Evolutionary conservation across 2,888 invertebrate genomes (phyloP).

Genomic region (Cheilosia urbana): DNA sequence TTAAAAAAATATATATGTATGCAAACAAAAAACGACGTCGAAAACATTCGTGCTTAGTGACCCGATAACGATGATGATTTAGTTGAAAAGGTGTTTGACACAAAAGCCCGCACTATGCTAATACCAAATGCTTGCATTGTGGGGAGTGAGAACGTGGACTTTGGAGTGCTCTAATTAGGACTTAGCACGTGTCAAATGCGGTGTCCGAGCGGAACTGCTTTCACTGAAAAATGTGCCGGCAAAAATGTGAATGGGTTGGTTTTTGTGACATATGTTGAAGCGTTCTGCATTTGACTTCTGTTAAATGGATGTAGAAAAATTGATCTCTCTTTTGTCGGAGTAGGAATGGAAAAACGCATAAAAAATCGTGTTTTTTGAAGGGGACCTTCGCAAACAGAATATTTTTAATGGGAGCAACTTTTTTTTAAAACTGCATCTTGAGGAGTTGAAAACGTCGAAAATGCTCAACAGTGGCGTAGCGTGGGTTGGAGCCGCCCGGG

Average conservation of each 20-base stretch:
- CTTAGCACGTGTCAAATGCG: constrained; percentile 41
- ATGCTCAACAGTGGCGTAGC: too few species aligned
- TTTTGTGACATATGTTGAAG: neutral
- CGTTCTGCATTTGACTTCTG: neutral
- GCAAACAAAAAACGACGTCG: neutral
- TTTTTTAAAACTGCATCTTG: too few species aligned
- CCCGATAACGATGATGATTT: constrained; percentile 37
- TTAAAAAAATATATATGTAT: neutral
- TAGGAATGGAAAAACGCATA: too few species aligned
- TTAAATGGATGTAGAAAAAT: neutral
- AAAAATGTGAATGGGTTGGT: constrained; percentile 17
- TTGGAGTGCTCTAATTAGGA: constrained; percentile 54
- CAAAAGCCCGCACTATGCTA: constrained; percentile 12
- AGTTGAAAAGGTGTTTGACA: constrained; percentile 19
- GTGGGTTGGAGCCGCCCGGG: too few species aligned
- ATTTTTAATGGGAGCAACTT: too few species aligned
- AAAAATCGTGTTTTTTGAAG: too few species aligned
- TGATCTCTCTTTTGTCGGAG: neutral
- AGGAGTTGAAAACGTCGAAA: too few species aligned
- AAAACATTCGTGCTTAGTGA: constrained; percentile 27
- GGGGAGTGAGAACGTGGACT: constrained; percentile 4
- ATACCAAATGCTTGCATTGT: constrained; percentile 32
- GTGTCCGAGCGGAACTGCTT: constrained; percentile 25
- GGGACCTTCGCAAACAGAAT: too few species aligned
- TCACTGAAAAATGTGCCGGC: neutral